phyloP scores from a whole-genome alignment of 2,888 invertebrate species.

The Pristionchus maxplancki region DNA sequence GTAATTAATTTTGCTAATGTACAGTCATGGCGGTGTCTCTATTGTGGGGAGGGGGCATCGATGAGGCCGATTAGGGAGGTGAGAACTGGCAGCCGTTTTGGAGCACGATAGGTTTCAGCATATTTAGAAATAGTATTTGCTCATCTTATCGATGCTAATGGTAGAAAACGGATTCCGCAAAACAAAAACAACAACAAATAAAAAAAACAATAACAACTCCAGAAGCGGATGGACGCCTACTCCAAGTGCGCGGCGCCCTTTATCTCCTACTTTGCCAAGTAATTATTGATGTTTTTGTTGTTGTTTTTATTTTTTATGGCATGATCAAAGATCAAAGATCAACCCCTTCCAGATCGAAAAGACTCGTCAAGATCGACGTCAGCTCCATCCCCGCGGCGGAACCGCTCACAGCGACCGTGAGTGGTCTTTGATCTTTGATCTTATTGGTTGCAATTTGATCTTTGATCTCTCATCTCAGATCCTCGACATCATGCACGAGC shows the following conservation, averaged over 20 bases:
- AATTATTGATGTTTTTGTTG: constrained; percentile 41
- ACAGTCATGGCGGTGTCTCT: too few relatives aligned
- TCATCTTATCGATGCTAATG: too few relatives aligned
- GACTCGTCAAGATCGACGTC: constrained; percentile 68
- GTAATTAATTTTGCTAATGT: too few relatives aligned
- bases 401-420: not conserved
- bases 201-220: not conserved
- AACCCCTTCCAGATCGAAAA: constrained; percentile 40
- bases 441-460: too few relatives aligned
- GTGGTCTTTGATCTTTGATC: constrained; percentile 3
- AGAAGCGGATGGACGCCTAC: constrained; percentile 73
- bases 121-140: too few relatives aligned
- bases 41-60: too few relatives aligned
- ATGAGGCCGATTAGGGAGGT: too few relatives aligned
- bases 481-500: constrained; percentile 60
- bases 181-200: not conserved
- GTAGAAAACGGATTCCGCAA: too few relatives aligned
- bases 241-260: constrained; percentile 73
- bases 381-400: constrained; percentile 16
- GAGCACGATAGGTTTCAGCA: too few relatives aligned
- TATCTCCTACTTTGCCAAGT: constrained; percentile 69
- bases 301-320: too few relatives aligned
- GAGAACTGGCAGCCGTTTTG: too few relatives aligned
- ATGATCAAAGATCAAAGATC: too few relatives aligned
- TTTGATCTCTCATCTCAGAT: constrained; percentile 39